Base-by-base conservation (phyloP, 2,113 vertebrate genomes). In the Myotis lucifugus region DNA sequence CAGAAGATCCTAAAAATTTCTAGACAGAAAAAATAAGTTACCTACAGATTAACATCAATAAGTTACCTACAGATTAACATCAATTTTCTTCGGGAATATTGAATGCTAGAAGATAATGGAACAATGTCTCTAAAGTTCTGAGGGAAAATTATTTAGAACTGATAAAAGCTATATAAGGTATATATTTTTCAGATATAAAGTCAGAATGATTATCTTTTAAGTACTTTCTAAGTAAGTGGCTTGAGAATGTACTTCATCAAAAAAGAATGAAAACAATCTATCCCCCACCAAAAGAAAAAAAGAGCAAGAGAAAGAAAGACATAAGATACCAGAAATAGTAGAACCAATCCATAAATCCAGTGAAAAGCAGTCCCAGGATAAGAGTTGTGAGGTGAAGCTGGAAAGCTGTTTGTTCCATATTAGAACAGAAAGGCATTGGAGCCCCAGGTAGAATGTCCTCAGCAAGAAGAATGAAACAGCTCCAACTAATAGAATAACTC, bases 1-100 rank as follows among this genome's bases (percentile, higher is more conserved):
- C 27, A 89, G 61, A 78, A 88, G 61, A 64, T 46, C 29, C 29
- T 88, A 56, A 66, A 74, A 81, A 21, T 87, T 89, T 95, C 48
- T 73, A 48, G 54, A 72, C 29, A 48, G 59, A 34, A 61, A 83
- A 89, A 82, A 61, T 10, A 78, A 66, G n/a, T 70, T 70, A 61
- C 61, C 19, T 70, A 66, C 46, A 64, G 69, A 52, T 46, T 72
- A 19, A 56, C 40, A 72, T 64, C 61, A 78, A 66, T 78, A 78
- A 66, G n/a, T 70, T 70, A 61, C 61, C 19, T 70, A 66, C 46
- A 64, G 69, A 52, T 46, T 72, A 19, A 56, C 40, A 72, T 64
- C 61, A 78, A 66, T 78, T 85, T 88, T 92, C 64, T 95, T 37
- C 34, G 15, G 29, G 29, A n/a, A 84, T 37, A 46, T 17, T 27